Evolutionary conservation across 2,888 invertebrate species (phyloP).

Genomic region (Drosophila percnosoma): DNA sequence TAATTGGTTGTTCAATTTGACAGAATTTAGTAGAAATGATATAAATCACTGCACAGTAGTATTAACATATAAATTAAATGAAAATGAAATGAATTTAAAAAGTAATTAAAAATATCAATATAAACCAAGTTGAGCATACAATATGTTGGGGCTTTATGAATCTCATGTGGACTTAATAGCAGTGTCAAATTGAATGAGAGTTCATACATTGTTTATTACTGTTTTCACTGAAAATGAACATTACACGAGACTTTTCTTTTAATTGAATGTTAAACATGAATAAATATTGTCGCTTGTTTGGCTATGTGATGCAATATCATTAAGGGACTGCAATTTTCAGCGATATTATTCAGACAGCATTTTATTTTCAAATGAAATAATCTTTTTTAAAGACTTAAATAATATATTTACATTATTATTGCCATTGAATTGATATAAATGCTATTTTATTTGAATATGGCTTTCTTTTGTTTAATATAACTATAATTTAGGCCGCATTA

Average conservation of each 20-base stretch:
- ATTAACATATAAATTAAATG: not conserved
- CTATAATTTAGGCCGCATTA: not conserved
- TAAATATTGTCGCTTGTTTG: not conserved
- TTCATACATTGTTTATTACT: not conserved
- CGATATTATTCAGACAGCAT: not conserved
- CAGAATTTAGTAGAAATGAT: not conserved
- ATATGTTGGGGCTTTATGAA: not conserved
- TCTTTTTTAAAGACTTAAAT: not conserved
- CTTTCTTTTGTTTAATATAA: too few relatives aligned
- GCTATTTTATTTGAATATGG: not conserved
- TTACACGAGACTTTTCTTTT: not conserved
- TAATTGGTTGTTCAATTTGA: too few relatives aligned
- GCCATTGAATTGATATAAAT: not conserved
- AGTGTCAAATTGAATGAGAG: not conserved
- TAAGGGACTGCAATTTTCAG: not conserved
- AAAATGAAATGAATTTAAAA: not conserved
- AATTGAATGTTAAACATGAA: conserved; percentile 3
- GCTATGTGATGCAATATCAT: not conserved
- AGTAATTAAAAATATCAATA: not conserved
- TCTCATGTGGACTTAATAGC: not conserved
- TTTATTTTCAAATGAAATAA: not conserved
- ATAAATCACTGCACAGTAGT: not conserved
- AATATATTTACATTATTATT: not conserved
- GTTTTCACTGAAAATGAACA: not conserved
- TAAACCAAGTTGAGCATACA: not conserved